Percentiles rank a stretch among this genome's conserved stretches.
Evolutionary conservation across 2,888 invertebrate species (phyloP).

Genomic region (Rapana venosa): DNA sequence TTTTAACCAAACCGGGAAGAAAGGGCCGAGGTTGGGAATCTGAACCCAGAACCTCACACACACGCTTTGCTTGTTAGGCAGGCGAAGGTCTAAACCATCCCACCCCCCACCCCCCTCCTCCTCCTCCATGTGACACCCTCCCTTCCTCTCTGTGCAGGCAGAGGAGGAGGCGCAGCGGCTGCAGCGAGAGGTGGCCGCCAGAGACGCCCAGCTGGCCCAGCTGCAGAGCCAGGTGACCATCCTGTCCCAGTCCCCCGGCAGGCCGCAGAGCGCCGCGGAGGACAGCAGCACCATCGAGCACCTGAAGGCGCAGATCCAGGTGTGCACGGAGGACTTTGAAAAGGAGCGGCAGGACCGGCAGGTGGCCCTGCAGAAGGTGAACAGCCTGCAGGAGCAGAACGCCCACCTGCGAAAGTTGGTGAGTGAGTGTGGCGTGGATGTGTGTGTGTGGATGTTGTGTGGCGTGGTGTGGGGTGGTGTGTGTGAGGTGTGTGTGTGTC

Average conservation of each 20-base stretch:
- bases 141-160: conserved; percentile 4
- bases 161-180: conserved; percentile 30
- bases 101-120: too few species aligned
- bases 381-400: conserved; percentile 58
- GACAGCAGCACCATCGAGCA: conserved; percentile 58
- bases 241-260: conserved; percentile 40
- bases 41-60: too few species aligned
- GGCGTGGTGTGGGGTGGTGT: too few species aligned
- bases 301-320: conserved; percentile 70
- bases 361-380: conserved; percentile 62
- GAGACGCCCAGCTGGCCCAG: conserved; percentile 39
- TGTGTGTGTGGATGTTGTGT: too few species aligned
- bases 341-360: conserved; percentile 70
- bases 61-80: too few species aligned
- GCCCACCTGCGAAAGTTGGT: conserved; percentile 60
- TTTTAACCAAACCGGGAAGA: too few species aligned
- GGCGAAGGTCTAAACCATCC: too few species aligned
- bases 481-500: too few species aligned
- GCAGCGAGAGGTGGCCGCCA: conserved; percentile 31
- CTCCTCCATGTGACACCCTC: too few species aligned
- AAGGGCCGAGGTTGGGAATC: too few species aligned
- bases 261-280: conserved; percentile 45
- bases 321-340: conserved; percentile 73
- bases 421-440: not conserved
- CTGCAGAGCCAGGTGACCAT: conserved; percentile 47